Conservation (phyloP, 2,888 invertebrate genomes). For the Stegophylla sp. region DNA sequence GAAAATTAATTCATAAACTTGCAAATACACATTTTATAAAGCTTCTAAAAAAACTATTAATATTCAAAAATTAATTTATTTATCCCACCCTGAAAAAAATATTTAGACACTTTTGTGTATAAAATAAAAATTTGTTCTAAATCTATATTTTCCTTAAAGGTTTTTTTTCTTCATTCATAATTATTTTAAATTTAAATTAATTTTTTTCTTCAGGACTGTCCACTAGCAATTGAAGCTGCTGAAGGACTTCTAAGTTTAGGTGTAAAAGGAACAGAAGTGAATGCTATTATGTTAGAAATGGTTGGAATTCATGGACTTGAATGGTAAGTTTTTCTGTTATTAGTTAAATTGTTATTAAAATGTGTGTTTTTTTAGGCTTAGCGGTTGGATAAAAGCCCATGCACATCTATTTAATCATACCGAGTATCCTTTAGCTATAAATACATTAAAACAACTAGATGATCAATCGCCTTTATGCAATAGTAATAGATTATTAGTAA, state of each 20-base stretch:
- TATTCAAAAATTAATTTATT: too few relatives aligned
- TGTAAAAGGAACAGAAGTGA: conserved; percentile 77
- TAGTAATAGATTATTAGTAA: conserved; percentile 73
- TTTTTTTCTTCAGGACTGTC: conserved; percentile 69
- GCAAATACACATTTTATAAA: too few relatives aligned
- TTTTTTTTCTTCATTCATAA: too few relatives aligned
- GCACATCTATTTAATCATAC: conserved; percentile 66
- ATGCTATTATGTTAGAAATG: conserved; percentile 71
- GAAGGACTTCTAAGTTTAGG: conserved; percentile 76
- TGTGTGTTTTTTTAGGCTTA: conserved; percentile 66
- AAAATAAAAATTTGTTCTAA: too few relatives aligned
- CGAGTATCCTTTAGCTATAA: conserved; percentile 74
- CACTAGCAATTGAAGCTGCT: conserved; percentile 78
- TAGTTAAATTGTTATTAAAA: conserved; percentile 9
- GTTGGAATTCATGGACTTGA: conserved; percentile 65
- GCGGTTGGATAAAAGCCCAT: conserved; percentile 72
- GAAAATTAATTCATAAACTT: too few relatives aligned
- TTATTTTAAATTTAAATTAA: too few relatives aligned
- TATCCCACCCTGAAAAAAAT: too few relatives aligned
- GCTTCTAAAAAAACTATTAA: too few relatives aligned
- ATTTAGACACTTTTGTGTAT: too few relatives aligned
- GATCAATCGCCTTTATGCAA: conserved; percentile 72
- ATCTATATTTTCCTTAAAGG: too few relatives aligned
- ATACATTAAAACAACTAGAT: conserved; percentile 74
- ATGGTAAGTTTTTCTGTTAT: conserved; percentile 65